These are phyloP conservation scores for Thalassophryne amazonica DNA, from an alignment of 2,797 vertebrate species.

Conservation along the genomic window DNA sequence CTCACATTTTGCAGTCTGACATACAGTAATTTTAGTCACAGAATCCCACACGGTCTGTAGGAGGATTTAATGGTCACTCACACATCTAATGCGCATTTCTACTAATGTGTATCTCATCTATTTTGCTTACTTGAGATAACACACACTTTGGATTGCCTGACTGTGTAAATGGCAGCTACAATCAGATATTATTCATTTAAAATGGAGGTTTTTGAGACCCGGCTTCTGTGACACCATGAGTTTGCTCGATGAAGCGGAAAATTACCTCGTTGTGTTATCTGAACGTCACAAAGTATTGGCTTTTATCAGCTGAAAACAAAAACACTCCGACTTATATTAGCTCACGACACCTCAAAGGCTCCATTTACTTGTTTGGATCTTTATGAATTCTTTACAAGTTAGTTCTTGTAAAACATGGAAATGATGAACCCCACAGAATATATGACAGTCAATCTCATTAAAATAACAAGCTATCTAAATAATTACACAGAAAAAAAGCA, in stretches of 20 bases:
- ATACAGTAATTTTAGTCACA: no score
- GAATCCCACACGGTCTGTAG: no score
- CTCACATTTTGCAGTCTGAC: no score
- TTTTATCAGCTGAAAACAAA: conserved; percentile 27
- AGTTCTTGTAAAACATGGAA: no score
- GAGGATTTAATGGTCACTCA: not conserved
- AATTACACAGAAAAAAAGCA: no score
- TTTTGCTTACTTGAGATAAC: not conserved
- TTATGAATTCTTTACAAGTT: no score
- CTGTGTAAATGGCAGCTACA: conserved; percentile 32
- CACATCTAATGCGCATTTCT: not conserved
- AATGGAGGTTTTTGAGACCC: conserved; percentile 16
- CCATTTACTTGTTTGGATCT: conserved; percentile 33
- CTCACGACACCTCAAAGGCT: not conserved
- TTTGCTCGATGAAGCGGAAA: conserved; percentile 49
- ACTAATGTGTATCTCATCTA: not conserved
- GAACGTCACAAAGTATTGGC: conserved; percentile 22
- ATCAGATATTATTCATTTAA: not conserved
- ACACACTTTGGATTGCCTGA: not conserved
- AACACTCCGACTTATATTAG: conserved; percentile 22
- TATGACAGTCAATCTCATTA: no score
- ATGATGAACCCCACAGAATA: no score
- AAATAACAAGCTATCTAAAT: no score
- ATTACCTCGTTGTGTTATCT: conserved; percentile 41
- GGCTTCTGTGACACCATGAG: not conserved